Evolutionary conservation across 2,113 vertebrate genomes (phyloP), one percentile per base, ranked within the genome.

Genomic region (Corydoras sp.): DNA sequence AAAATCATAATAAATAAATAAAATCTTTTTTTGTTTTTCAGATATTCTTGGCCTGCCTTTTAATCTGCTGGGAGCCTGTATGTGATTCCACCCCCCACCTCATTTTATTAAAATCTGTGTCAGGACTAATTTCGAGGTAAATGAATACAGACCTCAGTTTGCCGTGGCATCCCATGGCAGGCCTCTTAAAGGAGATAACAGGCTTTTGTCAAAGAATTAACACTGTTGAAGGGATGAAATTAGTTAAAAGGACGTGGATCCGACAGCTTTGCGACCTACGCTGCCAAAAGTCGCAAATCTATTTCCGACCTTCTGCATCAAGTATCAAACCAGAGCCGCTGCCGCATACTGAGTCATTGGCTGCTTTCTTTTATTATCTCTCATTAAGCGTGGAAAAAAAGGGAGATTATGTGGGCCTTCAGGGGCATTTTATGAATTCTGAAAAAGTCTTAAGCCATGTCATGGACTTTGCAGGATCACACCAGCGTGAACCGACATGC

Each of bases 131-230:
- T 90, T 88, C 15, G 73, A 76, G 71, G 67, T 35, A 65, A 81
- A 86, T 84, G 84, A 89, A 90, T 86, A 86, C 89, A 89, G 86
- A 89, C 87, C 87, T 90, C 88, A 89, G 85, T 82, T 81, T 83
- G 86, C 86, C 85, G 88, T 86, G 82, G 65, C 83, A 86, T 88
- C 88, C 85, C 85, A 84, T 88, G 84, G 75, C 68, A 73, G 74
- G 77, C 82, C 82, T 77, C 77, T 83, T 88, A 86, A 84, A 89
- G 83, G 84, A 90, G 87, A 89, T 90, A 90, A 90, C 88, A 88
- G 84, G 89, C 86, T 90, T 90, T 88, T 85, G 83, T 86, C 73
- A 81, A 87, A 88, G 88, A 88, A 90, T 89, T 86, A 85, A 83
- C 71, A 73, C 83, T 81, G 83, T 80, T 85, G 86, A 88, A 88